These are phyloP conservation scores for Drosophila navojoa DNA, from an alignment of 1,140 invertebrate species.

Conservation along the genomic window DNA sequence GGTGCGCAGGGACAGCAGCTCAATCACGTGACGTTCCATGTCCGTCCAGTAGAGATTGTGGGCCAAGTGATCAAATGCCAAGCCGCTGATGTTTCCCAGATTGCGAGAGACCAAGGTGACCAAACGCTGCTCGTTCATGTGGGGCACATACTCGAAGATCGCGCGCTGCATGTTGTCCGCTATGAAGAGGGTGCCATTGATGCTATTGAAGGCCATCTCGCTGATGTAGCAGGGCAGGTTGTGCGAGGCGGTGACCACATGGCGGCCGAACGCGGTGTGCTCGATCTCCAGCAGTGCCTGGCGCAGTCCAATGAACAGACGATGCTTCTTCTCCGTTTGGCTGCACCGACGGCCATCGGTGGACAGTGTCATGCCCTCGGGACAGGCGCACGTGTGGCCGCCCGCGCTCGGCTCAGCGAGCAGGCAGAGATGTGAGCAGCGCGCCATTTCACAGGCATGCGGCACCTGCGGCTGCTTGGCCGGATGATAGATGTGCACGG, in stretches of 20 bases:
- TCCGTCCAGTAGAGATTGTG: slow-evolving; percentile 89
- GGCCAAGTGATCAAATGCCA: slow-evolving; percentile 88
- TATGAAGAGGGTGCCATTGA: slow-evolving; percentile 85
- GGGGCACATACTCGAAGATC: slow-evolving; percentile 84
- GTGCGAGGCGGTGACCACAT: slow-evolving; percentile 67
- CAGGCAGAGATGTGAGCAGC: slow-evolving; percentile 93
- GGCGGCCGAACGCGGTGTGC: slow-evolving; percentile 85
- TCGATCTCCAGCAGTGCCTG: slow-evolving; percentile 83
- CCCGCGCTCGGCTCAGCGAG: slow-evolving; percentile 86
- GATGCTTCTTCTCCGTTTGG: slow-evolving; percentile 83
- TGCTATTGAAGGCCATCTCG: slow-evolving; percentile 84
- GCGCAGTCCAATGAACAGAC: slow-evolving; percentile 80
- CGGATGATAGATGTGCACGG: slow-evolving; percentile 89
- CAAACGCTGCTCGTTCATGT: slow-evolving; percentile 66
- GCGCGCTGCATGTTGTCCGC: slow-evolving; percentile 85
- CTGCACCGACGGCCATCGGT: slow-evolving; percentile 85
- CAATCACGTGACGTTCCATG: slow-evolving; percentile 85
- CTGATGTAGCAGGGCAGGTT: slow-evolving; percentile 82
- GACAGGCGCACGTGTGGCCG: slow-evolving; percentile 90
- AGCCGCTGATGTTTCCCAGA: slow-evolving; percentile 85
- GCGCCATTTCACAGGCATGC: slow-evolving; percentile 89
- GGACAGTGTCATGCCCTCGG: slow-evolving; percentile 87
- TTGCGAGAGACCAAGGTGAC: slow-evolving; percentile 82
- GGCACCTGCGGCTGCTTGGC: slow-evolving; percentile 84
- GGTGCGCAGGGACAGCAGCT: slow-evolving; percentile 86